Evolutionary conservation across 2,113 vertebrate species (phyloP), one percentile per base, ranked within the genome.

Genomic region (Pyxicephalus adspersus): DNA sequence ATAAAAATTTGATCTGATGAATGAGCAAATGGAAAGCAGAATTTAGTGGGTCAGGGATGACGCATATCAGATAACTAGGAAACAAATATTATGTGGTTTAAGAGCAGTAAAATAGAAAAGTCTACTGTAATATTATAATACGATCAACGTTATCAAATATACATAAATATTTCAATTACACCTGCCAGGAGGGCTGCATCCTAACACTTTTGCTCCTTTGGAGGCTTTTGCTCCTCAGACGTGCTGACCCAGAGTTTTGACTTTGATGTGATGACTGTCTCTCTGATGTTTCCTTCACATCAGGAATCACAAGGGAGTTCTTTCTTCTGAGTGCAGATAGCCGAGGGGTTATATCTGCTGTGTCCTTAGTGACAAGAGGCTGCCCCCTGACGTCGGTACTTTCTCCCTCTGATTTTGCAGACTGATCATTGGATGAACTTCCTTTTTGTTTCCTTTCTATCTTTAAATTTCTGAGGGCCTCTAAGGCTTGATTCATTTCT

Each of bases 101-200:
- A 58, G 38, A 1, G 38, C 15, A 2, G 5, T 45, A 45, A 45
- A 45, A 45, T 45, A 45, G 38, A 45, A 2, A 0, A 13, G 38
- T 45, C 38, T 45, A 45, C 38, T 13, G 38, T 45, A 45, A 45
- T 45, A 26, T 34, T 29, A 7, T 16, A 73, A 73, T 73, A 31
- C 57, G 55, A 29, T 72, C 16, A 28, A 23, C 18, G 5, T 67
- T 3, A 29, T 54, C n/a, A n/a, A n/a, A n/a, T n/a, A n/a, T n/a
- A n/a, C n/a, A n/a, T 20, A 64, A 64, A 28, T 61, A 20, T 73
- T 29, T 5, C 23, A 0, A 66, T 74, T 87, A 87, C 72, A 85
- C 89, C 85, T 94, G 91, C 87, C 88, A 91, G 77, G 88, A 85
- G 84, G 88, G 87, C 84, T 84, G 91, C 26, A 84, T 83, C 76